Conservation (phyloP, 2,797 vertebrate genomes). For the Tokudaia tokunoshimensis region DNA sequence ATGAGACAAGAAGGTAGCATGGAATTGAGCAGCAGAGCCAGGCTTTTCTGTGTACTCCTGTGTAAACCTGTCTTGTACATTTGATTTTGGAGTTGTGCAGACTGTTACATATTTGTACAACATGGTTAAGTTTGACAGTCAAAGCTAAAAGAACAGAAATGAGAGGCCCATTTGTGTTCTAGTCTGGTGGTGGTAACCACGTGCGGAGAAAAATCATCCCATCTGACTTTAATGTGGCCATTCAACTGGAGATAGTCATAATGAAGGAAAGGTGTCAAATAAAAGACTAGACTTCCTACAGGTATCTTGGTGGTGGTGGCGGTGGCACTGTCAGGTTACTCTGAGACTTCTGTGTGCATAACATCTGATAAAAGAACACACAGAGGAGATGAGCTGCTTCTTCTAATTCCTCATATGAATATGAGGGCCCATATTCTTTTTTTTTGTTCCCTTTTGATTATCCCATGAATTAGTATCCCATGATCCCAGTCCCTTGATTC, state of each 20-base stretch:
- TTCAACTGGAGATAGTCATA: not conserved
- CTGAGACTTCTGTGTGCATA: not conserved
- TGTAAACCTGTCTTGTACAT: not conserved
- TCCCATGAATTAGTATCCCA: too few relatives aligned
- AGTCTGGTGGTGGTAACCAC: not conserved
- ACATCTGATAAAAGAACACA: not conserved
- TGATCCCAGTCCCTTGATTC: too few relatives aligned
- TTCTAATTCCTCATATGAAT: not conserved
- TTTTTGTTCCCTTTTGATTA: too few relatives aligned
- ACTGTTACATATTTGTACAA: not conserved
- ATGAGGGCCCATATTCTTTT: not conserved
- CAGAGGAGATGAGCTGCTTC: not conserved
- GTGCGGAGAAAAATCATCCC: not conserved
- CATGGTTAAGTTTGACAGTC: not conserved
- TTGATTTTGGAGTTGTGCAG: not conserved
- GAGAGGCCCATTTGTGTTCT: not conserved
- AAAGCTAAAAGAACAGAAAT: not conserved
- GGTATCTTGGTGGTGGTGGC: too few relatives aligned
- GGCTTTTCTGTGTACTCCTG: not conserved
- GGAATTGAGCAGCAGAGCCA: not conserved
- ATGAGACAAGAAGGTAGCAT: not conserved
- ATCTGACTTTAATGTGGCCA: not conserved
- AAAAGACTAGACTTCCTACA: not conserved
- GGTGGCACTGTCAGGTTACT: not conserved
- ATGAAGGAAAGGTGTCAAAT: not conserved